phyloP scores from a whole-genome alignment of 1,140 invertebrate species.

The Bicyclus anynana region DNA sequence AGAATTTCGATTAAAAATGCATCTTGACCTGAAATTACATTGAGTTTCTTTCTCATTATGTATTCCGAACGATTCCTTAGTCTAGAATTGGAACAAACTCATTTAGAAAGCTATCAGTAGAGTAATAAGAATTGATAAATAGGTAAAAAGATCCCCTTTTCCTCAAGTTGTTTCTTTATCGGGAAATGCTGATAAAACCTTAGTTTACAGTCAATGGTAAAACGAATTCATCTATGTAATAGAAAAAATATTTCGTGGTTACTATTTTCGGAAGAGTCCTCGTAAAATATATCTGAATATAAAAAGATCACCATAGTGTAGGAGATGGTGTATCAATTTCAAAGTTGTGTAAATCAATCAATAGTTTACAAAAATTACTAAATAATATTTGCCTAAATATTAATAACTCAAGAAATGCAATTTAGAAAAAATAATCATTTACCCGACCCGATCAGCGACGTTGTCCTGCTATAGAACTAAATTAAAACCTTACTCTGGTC shows the following conservation, averaged over 20 bases:
- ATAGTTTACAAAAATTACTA: neutral
- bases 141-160: neutral
- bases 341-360: neutral
- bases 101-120: too few species aligned
- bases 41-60: too few species aligned
- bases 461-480: too few species aligned
- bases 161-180: neutral
- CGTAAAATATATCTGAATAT: slow-evolving; percentile 1
- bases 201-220: neutral
- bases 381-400: too few species aligned
- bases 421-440: too few species aligned
- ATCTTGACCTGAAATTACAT: too few species aligned
- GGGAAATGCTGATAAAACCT: neutral
- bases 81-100: too few species aligned
- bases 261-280: neutral
- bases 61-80: too few species aligned
- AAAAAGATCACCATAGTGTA: neutral
- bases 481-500: too few species aligned
- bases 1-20: too few species aligned
- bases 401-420: too few species aligned
- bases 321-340: neutral
- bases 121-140: neutral
- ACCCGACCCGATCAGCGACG: too few species aligned
- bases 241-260: neutral
- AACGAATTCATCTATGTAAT: slow-evolving; percentile 2